Evolutionary conservation across 1,140 invertebrate genomes (phyloP).

Genomic region (Lordiphosa clarofinis): DNA sequence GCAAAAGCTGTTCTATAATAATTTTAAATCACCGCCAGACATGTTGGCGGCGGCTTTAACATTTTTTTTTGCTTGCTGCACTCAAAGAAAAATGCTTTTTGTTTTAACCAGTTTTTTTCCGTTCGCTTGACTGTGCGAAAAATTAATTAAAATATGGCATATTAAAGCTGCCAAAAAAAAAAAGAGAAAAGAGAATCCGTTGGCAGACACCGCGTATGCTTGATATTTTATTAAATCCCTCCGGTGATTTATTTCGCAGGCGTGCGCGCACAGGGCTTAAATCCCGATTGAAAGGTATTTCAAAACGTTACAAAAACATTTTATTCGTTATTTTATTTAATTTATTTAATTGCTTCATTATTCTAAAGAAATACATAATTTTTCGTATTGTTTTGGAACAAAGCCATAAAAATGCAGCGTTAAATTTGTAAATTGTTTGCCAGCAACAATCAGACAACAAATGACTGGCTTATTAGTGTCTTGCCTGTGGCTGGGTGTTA

Average conservation of each 20-base stretch:
- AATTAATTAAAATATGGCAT: slow-evolving; percentile 66
- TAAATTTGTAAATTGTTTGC: slow-evolving; percentile 75
- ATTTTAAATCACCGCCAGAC: slow-evolving; percentile 56
- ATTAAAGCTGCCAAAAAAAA: slow-evolving; percentile 34
- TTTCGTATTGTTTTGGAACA: slow-evolving; percentile 9
- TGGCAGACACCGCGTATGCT: slow-evolving; percentile 32
- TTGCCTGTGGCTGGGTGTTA: slow-evolving; percentile 61
- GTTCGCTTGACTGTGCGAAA: slow-evolving; percentile 30
- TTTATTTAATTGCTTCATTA: slow-evolving; percentile 49
- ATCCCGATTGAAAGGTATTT: no score
- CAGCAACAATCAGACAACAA: slow-evolving; percentile 47
- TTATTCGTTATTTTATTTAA: slow-evolving; percentile 6
- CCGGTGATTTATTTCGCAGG: slow-evolving; percentile 28
- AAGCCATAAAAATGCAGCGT: slow-evolving; percentile 62
- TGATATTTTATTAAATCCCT: slow-evolving; percentile 14
- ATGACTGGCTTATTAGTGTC: slow-evolving; percentile 68
- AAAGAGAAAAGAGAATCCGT: slow-evolving; percentile 13
- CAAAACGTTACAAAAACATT: no score
- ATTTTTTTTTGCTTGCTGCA: slow-evolving; percentile 12
- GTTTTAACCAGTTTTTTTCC: slow-evolving; percentile 6
- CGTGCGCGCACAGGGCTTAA: slow-evolving; percentile 2
- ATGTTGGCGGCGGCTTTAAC: slow-evolving; percentile 8
- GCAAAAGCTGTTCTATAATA: slow-evolving; percentile 22
- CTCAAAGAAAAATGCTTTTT: slow-evolving; percentile 5
- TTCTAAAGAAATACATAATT: neutral